phyloP scores from a whole-genome alignment of 2,888 invertebrate genomes.

The Criorhina ranunculi region DNA sequence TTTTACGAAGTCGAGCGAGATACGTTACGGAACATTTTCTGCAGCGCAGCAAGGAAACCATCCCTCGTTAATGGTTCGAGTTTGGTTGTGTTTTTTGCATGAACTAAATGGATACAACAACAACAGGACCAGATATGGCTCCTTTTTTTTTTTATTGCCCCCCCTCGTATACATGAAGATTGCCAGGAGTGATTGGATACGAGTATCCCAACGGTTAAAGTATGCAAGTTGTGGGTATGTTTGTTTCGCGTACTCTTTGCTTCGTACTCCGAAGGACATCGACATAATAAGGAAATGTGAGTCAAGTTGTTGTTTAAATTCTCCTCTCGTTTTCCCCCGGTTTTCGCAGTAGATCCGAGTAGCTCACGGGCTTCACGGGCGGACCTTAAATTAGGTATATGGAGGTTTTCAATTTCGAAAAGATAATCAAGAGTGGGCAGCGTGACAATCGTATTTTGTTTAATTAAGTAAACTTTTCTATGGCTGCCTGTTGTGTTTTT shows the following conservation, averaged over 20 bases:
- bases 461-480: conserved; percentile 46
- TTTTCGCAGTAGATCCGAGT: conserved; percentile 19
- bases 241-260: conserved; percentile 15
- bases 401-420: conserved; percentile 68
- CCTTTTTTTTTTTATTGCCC: conserved; percentile 62
- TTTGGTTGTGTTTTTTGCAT: conserved; percentile 15
- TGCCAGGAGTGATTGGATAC: conserved; percentile 65
- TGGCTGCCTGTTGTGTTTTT: conserved; percentile 37
- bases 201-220: conserved; percentile 44
- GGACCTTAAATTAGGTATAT: conserved; percentile 70
- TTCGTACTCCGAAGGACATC: conserved; percentile 77
- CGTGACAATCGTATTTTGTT: conserved; percentile 42
- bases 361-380: conserved; percentile 50
- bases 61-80: conserved; percentile 59
- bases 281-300: conserved; percentile 78
- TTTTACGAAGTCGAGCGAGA: conserved; percentile 65
- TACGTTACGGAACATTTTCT: conserved; percentile 59
- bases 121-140: conserved; percentile 63
- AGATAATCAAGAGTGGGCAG: conserved; percentile 51
- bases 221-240: conserved; percentile 25
- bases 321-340: conserved; percentile 23
- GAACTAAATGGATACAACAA: conserved; percentile 55
- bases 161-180: conserved; percentile 16
- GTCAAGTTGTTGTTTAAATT: conserved; percentile 75
- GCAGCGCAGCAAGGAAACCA: conserved; percentile 60